Evolutionary conservation across 2,888 invertebrate genomes (phyloP).

Genomic region (Acronicta psi): DNA sequence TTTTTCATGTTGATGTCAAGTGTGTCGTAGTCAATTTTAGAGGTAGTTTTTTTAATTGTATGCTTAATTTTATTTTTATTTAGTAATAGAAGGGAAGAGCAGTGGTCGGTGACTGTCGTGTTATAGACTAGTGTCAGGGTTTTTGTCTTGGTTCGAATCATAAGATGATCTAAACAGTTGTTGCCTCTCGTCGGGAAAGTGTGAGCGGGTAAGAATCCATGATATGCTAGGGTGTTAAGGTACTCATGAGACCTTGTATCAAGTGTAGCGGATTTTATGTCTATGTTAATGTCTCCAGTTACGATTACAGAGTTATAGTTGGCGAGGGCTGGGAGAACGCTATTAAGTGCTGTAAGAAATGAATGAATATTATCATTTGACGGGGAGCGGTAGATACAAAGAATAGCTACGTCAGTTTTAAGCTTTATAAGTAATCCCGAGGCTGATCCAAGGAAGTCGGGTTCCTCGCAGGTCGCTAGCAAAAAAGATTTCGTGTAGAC

Average conservation of each 20-base stretch:
- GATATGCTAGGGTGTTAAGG: slow-evolving; percentile 1
- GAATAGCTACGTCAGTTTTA: neutral
- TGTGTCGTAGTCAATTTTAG: neutral
- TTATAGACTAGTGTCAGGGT: slow-evolving; percentile 16
- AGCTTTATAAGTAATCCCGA: slow-evolving; percentile 1
- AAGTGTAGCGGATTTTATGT: too few relatives aligned
- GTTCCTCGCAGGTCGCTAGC: too few relatives aligned
- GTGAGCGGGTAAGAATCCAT: slow-evolving; percentile 7
- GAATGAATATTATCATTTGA: slow-evolving; percentile 1
- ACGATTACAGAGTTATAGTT: too few relatives aligned
- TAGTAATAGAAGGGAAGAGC: slow-evolving; percentile 10
- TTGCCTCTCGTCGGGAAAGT: slow-evolving; percentile 3
- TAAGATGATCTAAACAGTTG: slow-evolving; percentile 39
- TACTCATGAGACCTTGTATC: slow-evolving; percentile 5
- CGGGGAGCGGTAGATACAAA: slow-evolving; percentile 9
- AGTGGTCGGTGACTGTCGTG: slow-evolving; percentile 37
- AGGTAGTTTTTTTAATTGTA: neutral
- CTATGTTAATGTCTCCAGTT: too few relatives aligned
- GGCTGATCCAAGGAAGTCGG: neutral
- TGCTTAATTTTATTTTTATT: neutral
- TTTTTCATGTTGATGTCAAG: neutral
- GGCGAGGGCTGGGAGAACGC: neutral
- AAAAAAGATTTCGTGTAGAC: too few relatives aligned
- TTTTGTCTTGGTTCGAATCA: slow-evolving; percentile 5
- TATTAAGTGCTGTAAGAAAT: neutral